phyloP scores from a whole-genome alignment of 2,888 invertebrate genomes.

The Synanthedon tipuliformis region DNA sequence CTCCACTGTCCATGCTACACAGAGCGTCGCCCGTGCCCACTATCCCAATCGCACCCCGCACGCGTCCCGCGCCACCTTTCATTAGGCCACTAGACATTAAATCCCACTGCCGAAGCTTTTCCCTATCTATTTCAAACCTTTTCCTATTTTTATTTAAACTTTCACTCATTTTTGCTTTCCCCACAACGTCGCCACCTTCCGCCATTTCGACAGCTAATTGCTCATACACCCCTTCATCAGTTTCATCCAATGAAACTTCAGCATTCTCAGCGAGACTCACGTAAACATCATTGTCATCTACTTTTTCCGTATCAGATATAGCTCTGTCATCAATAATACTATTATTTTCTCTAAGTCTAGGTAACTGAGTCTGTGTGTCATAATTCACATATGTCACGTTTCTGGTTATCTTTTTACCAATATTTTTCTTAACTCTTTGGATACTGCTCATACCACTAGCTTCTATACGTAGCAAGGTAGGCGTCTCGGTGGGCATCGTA shows the following conservation, averaged over 20 bases:
- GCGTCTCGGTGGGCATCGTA: constrained; percentile 30
- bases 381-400: constrained; percentile 85
- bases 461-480: constrained; percentile 29
- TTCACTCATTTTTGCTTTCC: constrained; percentile 10
- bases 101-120: constrained; percentile 89
- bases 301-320: constrained; percentile 33
- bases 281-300: constrained; percentile 64
- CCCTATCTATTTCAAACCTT: constrained; percentile 80
- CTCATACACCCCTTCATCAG: constrained; percentile 71
- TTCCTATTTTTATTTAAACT: constrained; percentile 27
- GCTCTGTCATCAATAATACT: constrained; percentile 19
- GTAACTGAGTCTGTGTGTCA: constrained; percentile 65
- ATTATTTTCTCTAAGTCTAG: constrained; percentile 40
- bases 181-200: constrained; percentile 17
- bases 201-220: constrained; percentile 56
- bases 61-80: constrained; percentile 55
- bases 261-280: constrained; percentile 56
- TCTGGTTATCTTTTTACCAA: constrained; percentile 67
- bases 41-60: constrained; percentile 44
- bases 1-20: constrained; percentile 54
- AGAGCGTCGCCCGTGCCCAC: constrained; percentile 41
- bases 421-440: constrained; percentile 47
- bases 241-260: constrained; percentile 24
- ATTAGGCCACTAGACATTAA: constrained; percentile 85
- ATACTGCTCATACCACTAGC: constrained; percentile 51